Evolutionary conservation across 2,888 invertebrate genomes (phyloP), one percentile per base, ranked within the genome.

Genomic region (Zhuqinia jingwanae): DNA sequence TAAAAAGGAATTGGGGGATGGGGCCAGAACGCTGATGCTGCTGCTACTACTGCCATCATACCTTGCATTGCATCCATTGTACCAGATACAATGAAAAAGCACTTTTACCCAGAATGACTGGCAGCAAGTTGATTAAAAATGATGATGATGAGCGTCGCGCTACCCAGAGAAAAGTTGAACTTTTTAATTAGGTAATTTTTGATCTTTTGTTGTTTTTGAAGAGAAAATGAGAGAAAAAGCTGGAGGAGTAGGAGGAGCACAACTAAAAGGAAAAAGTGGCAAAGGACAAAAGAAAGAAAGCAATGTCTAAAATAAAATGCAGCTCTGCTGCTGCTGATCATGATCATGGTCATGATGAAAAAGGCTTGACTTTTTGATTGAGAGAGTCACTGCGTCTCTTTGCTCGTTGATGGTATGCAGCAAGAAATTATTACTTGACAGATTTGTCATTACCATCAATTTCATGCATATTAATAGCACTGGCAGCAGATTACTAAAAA

Each of bases 171-270:
- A 81, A 81, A 70, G 81, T 73, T 81, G 73, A 81, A 81, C 81
- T 81, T 81, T 81, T 81, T 81, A 81, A 81, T 81, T 81, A 81
- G 81, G 81, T 73, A 81, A 81, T 81, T 81, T 81, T 81, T 81
- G 81, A 70, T 81, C 81, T 81, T 81, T 81, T 81, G 81, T 81
- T 73, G 53, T 81, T 73, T 58, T 56, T 25, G 42, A 36, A 68
- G 22, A 20, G 47, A 80, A 30, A 30, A 77, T 20, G 60, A 68
- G 53, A 22, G 56, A 80, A 65, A 63, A 78, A 78, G 47, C 42
- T n/a, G n/a, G n/a, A n/a, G n/a, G n/a, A n/a, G n/a, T n/a, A 63
- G 36, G 42, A 58, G 58, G 60, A 42, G 36, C 15, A 20, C 68
- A 68, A 25, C 36, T 11, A 53, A 68, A 75, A 75, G 47, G 65